Base-by-base conservation (phyloP, 2,888 invertebrate species). In the Rhamphomyia laevipes region DNA sequence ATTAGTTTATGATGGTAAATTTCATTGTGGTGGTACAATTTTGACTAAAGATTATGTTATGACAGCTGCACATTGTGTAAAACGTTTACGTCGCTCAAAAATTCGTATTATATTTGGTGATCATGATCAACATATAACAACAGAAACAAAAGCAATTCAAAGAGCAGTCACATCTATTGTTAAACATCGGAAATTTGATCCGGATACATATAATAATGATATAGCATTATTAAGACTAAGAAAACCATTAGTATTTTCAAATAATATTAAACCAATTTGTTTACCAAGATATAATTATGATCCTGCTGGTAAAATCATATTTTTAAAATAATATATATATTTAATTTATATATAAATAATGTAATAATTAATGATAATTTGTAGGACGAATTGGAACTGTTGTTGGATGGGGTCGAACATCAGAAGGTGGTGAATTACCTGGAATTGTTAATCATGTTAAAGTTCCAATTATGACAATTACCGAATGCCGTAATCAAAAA, bases 11-110 rank as follows among this genome's bases (percentile, higher is more conserved):
- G 86, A 90, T 62, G 88, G 89, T 0, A 85, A 85, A 67, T 90
- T 89, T 71, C 90, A 90, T 65, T 91, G 90, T 62, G 90, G 90
- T 1, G 90, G 84, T 18, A 87, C 88, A 3, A 74, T 90, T 27
- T 74, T 91, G 42, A 86, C 86, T 48, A 82, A 83, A 64, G 86
- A 88, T 68, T 88, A 86, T 65, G 86, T 90, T 50, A 74, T 91
- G 48, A 89, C 90, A 0, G 90, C 90, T 1, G 90, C 90, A 3
- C 90, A 90, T 73, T 90, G 90, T 64, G 83, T 90, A 2, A 68
- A 70, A 46, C 87, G 87, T 58, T 66, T 90, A 37, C 82, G 85
- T 61, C 75, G 84, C 38, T 84, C 87, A 0, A 87, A 86, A 67
- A 87, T 90, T 56, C 77, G 88, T 33, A 79, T 90, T 4, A 81